Percentiles rank a stretch among this genome's conserved stretches.
Conservation (phyloP, 2,113 vertebrate species). For the Pachycephala philippinensis region DNA sequence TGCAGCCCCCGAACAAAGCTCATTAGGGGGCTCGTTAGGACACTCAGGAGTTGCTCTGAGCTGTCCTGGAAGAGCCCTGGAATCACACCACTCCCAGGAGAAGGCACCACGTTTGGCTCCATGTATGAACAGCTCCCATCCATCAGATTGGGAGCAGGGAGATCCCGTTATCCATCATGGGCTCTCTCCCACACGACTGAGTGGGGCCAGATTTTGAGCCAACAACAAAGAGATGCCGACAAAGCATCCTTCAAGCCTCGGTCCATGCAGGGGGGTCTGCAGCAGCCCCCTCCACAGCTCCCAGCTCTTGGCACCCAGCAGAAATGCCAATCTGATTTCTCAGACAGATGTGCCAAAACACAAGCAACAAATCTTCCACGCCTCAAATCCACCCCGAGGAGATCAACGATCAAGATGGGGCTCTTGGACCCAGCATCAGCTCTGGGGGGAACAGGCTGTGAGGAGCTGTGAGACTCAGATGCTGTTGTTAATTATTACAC, state of each 20-base stretch:
- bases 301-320: background rate
- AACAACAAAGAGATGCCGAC: background rate
- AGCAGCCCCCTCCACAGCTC: background rate
- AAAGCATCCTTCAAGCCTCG: background rate
- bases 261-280: background rate
- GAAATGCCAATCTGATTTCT: background rate
- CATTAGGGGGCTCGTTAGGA: background rate
- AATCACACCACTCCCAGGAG: background rate
- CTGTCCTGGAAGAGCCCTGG: background rate
- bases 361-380: background rate
- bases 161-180: accelerated
- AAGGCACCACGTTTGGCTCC: background rate
- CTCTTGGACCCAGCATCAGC: background rate
- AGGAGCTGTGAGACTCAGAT: background rate
- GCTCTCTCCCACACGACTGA: background rate
- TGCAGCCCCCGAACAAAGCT: slow-evolving; percentile 4
- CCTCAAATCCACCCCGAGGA: slow-evolving; percentile 1
- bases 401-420: background rate
- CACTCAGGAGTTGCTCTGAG: background rate
- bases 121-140: accelerated
- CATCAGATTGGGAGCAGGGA: background rate
- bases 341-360: background rate
- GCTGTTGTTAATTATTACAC: slow-evolving; percentile 33
- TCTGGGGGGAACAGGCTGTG: background rate
- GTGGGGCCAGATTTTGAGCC: background rate